Conservation (phyloP, 2,113 vertebrate genomes). For the Ibidorhyncha struthersii region DNA sequence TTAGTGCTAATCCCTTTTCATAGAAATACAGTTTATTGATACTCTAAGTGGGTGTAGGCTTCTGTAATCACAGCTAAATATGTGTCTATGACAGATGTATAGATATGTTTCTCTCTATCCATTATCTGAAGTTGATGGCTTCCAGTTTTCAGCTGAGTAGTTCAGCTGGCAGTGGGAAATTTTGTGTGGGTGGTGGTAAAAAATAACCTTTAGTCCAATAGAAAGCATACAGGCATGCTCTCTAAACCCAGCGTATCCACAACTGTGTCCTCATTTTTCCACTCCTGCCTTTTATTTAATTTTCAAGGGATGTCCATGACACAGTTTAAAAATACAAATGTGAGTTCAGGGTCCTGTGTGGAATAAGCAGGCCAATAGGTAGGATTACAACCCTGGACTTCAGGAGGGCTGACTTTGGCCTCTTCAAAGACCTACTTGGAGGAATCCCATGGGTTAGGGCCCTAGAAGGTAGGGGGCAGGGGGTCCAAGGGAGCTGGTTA, state of each 20-base stretch:
- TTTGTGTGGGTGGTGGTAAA: not conserved
- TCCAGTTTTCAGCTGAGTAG: not conserved
- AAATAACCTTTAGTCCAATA: not conserved
- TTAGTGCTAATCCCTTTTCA: not conserved
- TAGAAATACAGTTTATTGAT: not conserved
- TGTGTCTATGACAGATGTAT: not conserved
- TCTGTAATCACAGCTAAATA: not conserved
- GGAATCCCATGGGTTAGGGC: not conserved
- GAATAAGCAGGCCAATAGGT: not conserved
- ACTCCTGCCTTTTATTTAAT: not conserved
- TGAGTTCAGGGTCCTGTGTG: not conserved
- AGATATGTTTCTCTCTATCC: not conserved
- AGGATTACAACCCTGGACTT: not conserved
- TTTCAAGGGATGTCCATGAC: not conserved
- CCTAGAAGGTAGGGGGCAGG: not conserved
- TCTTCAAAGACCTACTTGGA: not conserved
- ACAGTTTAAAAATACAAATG: too few species aligned
- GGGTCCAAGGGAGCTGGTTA: not conserved
- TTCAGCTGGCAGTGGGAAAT: not conserved
- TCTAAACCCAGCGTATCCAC: not conserved
- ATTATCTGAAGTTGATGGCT: not conserved
- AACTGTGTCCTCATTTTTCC: not conserved
- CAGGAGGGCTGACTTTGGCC: not conserved
- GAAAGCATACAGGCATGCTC: not conserved
- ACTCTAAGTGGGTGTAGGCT: not conserved